These are phyloP conservation scores for Tachysurus fulvidraco DNA, from an alignment of 2,113 vertebrate genomes.

Conservation along the genomic window DNA sequence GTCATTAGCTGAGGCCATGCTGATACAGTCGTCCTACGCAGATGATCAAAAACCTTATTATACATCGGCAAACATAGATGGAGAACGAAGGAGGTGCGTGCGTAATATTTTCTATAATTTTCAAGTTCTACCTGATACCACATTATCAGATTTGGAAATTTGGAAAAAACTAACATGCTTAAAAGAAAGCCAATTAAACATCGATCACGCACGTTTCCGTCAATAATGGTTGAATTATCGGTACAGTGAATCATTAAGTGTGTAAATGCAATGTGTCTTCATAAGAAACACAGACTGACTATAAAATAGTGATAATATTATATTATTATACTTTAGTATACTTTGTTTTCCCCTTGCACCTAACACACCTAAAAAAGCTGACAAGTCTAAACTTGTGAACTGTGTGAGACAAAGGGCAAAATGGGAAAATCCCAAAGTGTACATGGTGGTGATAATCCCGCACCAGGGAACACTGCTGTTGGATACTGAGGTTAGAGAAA, in stretches of 20 bases:
- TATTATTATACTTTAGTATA: neutral
- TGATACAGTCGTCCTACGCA: constrained; percentile 22
- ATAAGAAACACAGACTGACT: neutral
- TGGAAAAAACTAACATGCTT: no score
- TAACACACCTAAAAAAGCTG: neutral
- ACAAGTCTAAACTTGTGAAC: neutral
- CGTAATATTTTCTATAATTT: neutral
- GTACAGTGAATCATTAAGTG: neutral
- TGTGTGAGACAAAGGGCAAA: neutral
- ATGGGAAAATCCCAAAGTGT: neutral
- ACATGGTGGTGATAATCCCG: neutral
- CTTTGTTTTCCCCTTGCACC: neutral
- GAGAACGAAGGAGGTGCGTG: neutral
- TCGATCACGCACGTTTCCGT: neutral
- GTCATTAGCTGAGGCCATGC: constrained; percentile 80
- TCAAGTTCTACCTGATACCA: neutral
- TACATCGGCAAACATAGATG: neutral
- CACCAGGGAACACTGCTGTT: neutral
- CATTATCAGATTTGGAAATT: neutral
- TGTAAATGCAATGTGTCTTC: neutral
- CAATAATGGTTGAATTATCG: neutral
- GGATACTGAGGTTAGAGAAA: neutral
- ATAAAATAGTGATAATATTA: neutral
- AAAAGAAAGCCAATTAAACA: neutral
- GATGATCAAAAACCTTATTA: neutral